phyloP scores from a whole-genome alignment of 2,888 invertebrate species.

The Diarsia rubi region DNA sequence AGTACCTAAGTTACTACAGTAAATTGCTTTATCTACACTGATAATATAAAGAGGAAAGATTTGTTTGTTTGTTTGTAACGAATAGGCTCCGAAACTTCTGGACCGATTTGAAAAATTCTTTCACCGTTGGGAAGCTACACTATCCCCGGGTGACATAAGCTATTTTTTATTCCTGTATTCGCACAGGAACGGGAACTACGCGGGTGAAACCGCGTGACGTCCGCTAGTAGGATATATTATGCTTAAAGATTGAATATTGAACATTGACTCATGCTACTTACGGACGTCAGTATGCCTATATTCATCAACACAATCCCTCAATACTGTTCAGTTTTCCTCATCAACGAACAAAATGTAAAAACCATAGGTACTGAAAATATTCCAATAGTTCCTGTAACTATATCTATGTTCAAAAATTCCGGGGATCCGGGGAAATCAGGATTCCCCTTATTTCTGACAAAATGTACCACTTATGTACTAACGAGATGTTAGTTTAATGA shows the following conservation, averaged over 20 bases:
- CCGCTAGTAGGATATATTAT: constrained; percentile 45
- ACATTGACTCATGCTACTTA: constrained; percentile 56
- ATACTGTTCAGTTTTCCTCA: constrained; percentile 51
- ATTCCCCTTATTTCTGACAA: constrained; percentile 40
- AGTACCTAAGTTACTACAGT: background rate
- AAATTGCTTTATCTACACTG: too few relatives aligned
- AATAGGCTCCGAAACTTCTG: too few relatives aligned
- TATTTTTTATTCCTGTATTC: too few relatives aligned
- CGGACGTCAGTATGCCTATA: constrained; percentile 41
- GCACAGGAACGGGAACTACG: too few relatives aligned
- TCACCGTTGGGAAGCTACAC: too few relatives aligned
- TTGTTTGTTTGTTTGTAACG: too few relatives aligned
- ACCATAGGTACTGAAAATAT: constrained; percentile 36
- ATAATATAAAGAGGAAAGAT: too few relatives aligned
- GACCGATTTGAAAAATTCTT: too few relatives aligned
- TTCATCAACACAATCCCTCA: constrained; percentile 19
- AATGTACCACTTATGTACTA: background rate
- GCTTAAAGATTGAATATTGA: constrained; percentile 38
- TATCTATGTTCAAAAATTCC: constrained; percentile 17
- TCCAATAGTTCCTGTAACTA: constrained; percentile 31
- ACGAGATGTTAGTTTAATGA: constrained; percentile 18
- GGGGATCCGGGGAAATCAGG: constrained; percentile 27
- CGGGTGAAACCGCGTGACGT: too few relatives aligned
- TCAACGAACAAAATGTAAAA: constrained; percentile 47
- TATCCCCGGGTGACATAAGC: too few relatives aligned